Evolutionary conservation across 2,797 vertebrate species (phyloP).

Genomic region (Linurgus olivaceus): DNA sequence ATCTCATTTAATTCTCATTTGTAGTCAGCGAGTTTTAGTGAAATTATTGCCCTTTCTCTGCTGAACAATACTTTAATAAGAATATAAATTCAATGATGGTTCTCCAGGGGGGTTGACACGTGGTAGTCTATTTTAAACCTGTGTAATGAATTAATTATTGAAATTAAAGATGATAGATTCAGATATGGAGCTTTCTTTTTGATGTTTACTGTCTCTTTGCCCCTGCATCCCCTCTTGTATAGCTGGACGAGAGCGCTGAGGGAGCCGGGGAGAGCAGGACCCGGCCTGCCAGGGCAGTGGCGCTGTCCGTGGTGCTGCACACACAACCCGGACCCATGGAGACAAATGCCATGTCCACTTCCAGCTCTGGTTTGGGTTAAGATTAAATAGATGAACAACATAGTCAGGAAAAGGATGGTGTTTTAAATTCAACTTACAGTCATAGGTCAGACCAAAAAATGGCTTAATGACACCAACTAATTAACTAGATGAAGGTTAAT

Average conservation of each 20-base stretch:
- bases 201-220: background rate
- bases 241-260: fast-evolving
- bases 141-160: background rate
- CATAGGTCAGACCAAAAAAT: background rate
- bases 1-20: background rate
- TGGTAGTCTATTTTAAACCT: background rate
- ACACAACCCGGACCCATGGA: fast-evolving
- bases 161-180: background rate
- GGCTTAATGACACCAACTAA: background rate
- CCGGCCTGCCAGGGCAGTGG: fast-evolving
- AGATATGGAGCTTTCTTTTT: background rate
- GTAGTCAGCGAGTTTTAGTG: background rate
- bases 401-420: background rate
- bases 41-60: background rate
- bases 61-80: background rate
- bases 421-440: background rate
- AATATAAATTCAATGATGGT: background rate
- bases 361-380: background rate
- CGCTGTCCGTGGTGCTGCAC: background rate
- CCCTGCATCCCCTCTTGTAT: no score
- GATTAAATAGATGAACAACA: background rate
- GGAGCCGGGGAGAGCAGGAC: no score
- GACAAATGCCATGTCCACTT: fast-evolving
- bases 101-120: background rate
- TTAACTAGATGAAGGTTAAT: background rate